Percentiles rank a stretch among this genome's conserved stretches.
Conservation (phyloP, 2,113 vertebrate genomes). For the Apteryx owenii region DNA sequence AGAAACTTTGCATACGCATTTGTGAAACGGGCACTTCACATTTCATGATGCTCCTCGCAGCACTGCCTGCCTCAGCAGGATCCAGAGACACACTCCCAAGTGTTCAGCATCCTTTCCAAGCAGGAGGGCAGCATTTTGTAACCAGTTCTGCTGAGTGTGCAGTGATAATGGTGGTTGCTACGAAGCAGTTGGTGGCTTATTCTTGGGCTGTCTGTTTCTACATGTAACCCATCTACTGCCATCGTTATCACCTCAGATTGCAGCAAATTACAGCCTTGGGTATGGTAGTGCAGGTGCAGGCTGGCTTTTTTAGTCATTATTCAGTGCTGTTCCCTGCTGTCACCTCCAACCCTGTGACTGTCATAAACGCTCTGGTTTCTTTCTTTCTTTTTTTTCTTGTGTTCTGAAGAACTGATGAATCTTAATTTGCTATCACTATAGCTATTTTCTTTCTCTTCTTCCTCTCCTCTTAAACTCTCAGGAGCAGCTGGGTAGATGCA, state of each 20-base stretch:
- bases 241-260: slow-evolving; percentile 72
- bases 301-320: slow-evolving; percentile 69
- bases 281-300: slow-evolving; percentile 66
- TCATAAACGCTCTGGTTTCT: slow-evolving; percentile 48
- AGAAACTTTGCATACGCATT: background rate
- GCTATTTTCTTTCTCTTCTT: slow-evolving; percentile 60
- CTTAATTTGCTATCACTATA: slow-evolving; percentile 38
- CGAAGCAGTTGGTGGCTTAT: slow-evolving; percentile 83
- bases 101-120: slow-evolving; percentile 14
- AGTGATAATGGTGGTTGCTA: slow-evolving; percentile 72
- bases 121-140: background rate
- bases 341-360: slow-evolving; percentile 38
- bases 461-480: slow-evolving; percentile 1
- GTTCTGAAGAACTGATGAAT: slow-evolving; percentile 46
- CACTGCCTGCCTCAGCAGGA: slow-evolving; percentile 31
- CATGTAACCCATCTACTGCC: slow-evolving; percentile 76
- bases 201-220: slow-evolving; percentile 81
- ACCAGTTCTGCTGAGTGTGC: slow-evolving; percentile 65
- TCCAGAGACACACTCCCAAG: background rate
- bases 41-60: background rate
- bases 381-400: background rate
- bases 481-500: slow-evolving; percentile 1
- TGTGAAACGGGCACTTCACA: background rate
- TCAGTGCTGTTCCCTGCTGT: slow-evolving; percentile 58
- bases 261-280: slow-evolving; percentile 65